Base-by-base conservation (phyloP, 2,797 vertebrate genomes). In the Neopelma chrysocephalum region DNA sequence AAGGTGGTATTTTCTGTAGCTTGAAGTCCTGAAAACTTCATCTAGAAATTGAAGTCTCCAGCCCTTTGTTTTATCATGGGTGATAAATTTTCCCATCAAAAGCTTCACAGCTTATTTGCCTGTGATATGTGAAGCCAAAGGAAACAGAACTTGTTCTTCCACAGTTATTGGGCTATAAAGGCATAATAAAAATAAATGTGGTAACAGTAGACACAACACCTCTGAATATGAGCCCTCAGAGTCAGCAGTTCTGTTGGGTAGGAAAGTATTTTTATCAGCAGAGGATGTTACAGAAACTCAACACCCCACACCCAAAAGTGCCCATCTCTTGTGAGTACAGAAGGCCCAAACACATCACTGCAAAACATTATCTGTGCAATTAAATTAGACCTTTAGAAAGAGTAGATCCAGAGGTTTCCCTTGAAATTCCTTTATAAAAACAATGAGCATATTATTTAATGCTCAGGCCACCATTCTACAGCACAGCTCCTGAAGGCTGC, bases 51-150 rank as follows among this genome's bases (percentile, higher is more conserved):
- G 68, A 72, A 91, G 80, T 76, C 79, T 96, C 62, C 84, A 91
- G 78, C 70, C 95, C 92, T 96, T 96, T 92, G 68, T 96, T 91
- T 97, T 92, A 89, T 89, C 65, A 60, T 31, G 94, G 45, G 69
- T 89, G 96, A 95, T 95, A 96, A 83, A 96, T 91, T 94, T 95
- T 85, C 90, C 94, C 92, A 96, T 95, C 93, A 86, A 91, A 97
- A 85, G 48, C 75, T 71, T 95, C 94, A 91, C 91, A 95, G 90
- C 75, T 42, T 91, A 50, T 97, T 95, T 94, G 76, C 81, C 82
- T 85, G 73, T 89, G 92, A 92, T 87, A 68, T 57, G 92, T 62
- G 82, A 96, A 62, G 93, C 82, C 82, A 87, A 92, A 97, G 69
- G 75, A 87, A 96, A 82, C 70, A 75, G 78, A 95, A 79, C 48